Conservation (phyloP, 2,797 vertebrate genomes). For the Sebastes minor region DNA sequence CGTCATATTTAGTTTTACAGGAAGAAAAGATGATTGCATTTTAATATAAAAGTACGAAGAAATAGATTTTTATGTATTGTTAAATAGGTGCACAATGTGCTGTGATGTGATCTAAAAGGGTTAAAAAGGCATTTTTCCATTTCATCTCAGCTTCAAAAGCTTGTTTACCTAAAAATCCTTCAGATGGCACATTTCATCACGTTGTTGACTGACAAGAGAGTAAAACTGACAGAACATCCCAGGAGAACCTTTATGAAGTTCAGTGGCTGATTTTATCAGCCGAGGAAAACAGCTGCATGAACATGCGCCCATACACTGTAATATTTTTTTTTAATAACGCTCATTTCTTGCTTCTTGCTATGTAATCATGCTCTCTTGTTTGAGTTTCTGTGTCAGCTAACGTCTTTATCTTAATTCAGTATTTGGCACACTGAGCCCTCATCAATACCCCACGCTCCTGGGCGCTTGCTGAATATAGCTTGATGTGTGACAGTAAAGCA, state of each 20-base stretch:
- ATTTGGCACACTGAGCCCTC: constrained; percentile 36
- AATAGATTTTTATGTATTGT: background rate
- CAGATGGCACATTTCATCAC: background rate
- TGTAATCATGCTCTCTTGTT: constrained; percentile 44
- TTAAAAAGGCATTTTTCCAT: background rate
- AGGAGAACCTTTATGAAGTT: constrained; percentile 9
- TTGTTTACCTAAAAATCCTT: background rate
- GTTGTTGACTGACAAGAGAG: background rate
- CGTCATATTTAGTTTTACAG: background rate
- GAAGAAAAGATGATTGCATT: background rate
- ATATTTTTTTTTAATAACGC: constrained; percentile 12
- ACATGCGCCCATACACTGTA: background rate
- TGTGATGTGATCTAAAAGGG: background rate
- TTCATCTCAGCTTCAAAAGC: background rate
- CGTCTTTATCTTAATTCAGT: constrained; percentile 62
- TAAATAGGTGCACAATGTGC: background rate
- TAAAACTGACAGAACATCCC: constrained; percentile 14
- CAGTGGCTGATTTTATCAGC: constrained; percentile 15
- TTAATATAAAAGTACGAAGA: background rate
- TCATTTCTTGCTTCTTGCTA: constrained; percentile 20
- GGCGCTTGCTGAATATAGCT: constrained; percentile 46
- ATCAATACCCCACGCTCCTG: constrained; percentile 40
- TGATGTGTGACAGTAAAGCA: constrained; percentile 69
- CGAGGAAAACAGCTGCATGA: constrained; percentile 11
- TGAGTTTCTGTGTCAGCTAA: constrained; percentile 42